Base-by-base conservation (phyloP, 1,140 invertebrate species). In the Caenorhabditis tropicalis region DNA sequence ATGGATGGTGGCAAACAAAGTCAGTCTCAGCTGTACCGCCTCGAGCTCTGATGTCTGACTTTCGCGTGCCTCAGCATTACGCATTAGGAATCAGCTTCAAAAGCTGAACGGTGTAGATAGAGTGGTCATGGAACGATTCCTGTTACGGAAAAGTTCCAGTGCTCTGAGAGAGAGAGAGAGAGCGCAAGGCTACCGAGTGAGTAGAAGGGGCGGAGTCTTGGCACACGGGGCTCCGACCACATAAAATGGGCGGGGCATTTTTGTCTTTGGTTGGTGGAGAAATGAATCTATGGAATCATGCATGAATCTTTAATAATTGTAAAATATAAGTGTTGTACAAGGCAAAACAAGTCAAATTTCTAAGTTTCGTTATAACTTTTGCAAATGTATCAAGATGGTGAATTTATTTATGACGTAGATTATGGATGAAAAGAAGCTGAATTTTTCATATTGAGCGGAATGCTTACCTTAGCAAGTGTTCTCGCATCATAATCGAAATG, bases 11-110 rank as follows among this genome's bases (percentile, higher is more conserved):
- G 65, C 33, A 74, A 43, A 74, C 65, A 74, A n/a, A 74, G 65
- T 31, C 33, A 46, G 33, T 43, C 33, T 74, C 36, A 21, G 29
- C 65, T 74, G 65, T 74, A 43, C 65, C 36, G 65, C 65, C 36
- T 74, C 33, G 65, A 74, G 36, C 65, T 74, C 36, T 74, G 65
- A 74, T 74, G 65, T 43, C 65, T 74, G 65, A 74, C 65, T 43
- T 36, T 58, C n/a, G 36, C 19, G 65, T 74, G 36, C 36, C 65
- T 43, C 0, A 36, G 31, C 29, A 33, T 43, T 36, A 19, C n/a
- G 36, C 33, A 74, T 21, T 24, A 33, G n/a, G 53, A 58, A 29
- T 5, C 4, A 2, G 12, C n/a, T 36, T 9, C 2, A 43, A 46
- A 46, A 74, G 65, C 65, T 21, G 6, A 74, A 10, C 33, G 12